These are phyloP conservation scores for Lissocephala sabroskyi DNA, from an alignment of 2,888 invertebrate genomes.

Conservation along the genomic window DNA sequence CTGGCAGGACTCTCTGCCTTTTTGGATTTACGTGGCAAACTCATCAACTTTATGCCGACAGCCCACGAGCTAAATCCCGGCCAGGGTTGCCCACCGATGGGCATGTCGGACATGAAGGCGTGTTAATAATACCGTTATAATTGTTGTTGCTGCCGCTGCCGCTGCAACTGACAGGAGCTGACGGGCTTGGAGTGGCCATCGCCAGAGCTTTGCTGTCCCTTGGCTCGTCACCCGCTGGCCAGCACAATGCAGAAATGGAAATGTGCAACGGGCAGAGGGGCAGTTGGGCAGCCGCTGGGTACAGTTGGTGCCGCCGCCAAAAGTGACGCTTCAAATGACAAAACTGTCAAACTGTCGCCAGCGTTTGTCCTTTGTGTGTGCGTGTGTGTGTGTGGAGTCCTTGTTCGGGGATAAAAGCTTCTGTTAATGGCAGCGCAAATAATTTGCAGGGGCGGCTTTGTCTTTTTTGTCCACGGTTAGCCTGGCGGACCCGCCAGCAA, in stretches of 20 bases:
- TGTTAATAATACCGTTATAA: constrained; percentile 40
- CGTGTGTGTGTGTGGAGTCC: not conserved
- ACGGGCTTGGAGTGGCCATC: no score
- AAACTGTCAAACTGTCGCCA: constrained; percentile 53
- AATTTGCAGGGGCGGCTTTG: constrained; percentile 19
- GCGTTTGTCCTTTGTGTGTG: constrained; percentile 4
- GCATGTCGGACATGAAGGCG: constrained; percentile 26
- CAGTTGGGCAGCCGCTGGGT: not conserved
- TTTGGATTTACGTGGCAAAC: no score
- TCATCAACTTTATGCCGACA: no score
- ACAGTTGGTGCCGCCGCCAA: not conserved
- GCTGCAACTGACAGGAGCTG: not conserved
- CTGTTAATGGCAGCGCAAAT: constrained; percentile 52
- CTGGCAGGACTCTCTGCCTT: no score
- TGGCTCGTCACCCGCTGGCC: constrained; percentile 10
- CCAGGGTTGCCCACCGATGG: constrained; percentile 19
- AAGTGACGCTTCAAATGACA: constrained; percentile 47
- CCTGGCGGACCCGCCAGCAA: no score
- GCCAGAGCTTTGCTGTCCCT: no score
- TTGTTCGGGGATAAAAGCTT: constrained; percentile 55
- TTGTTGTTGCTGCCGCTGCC: constrained; percentile 19
- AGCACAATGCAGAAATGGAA: constrained; percentile 27
- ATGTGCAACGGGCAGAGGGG: constrained; percentile 22
- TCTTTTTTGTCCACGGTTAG: not conserved
- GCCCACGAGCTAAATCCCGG: constrained; percentile 49